phyloP scores from a whole-genome alignment of 2,888 invertebrate genomes.

The Poecilobothrus nobilitatus region DNA sequence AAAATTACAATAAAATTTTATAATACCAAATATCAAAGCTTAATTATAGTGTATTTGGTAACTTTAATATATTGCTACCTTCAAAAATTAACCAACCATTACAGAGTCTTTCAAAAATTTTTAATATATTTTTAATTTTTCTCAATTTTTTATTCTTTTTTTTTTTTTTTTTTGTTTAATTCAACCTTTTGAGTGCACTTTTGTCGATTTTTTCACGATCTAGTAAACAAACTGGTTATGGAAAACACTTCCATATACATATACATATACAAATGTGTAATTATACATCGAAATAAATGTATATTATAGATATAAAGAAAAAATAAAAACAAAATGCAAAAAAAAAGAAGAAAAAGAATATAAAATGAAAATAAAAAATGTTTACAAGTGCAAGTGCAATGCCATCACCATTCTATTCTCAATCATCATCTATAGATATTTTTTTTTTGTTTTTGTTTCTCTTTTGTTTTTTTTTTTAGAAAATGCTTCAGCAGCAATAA shows the following conservation, averaged over 20 bases:
- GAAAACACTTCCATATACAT: not conserved
- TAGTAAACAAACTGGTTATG: not conserved
- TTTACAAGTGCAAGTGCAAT: constrained; percentile 11
- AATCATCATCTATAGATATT: too few species aligned
- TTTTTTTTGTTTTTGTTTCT: too few species aligned
- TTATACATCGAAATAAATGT: too few species aligned
- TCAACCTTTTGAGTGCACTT: not conserved
- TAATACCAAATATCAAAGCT: too few species aligned
- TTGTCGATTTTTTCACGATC: not conserved
- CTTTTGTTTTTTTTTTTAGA: too few species aligned
- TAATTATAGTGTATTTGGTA: not conserved
- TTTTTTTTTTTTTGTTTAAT: not conserved
- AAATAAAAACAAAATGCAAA: too few species aligned
- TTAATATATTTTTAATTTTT: too few species aligned
- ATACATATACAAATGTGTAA: not conserved
- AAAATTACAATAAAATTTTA: too few species aligned
- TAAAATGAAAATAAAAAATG: not conserved
- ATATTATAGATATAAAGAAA: too few species aligned
- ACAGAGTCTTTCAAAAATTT: not conserved
- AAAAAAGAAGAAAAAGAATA: not conserved
- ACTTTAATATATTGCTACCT: not conserved
- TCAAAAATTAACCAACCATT: not conserved
- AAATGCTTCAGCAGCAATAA: too few species aligned
- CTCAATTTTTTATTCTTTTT: too few species aligned
- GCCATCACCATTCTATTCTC: not conserved